Conservation (phyloP, 2,888 invertebrate genomes). For the Leptodirus hochenwartii region DNA sequence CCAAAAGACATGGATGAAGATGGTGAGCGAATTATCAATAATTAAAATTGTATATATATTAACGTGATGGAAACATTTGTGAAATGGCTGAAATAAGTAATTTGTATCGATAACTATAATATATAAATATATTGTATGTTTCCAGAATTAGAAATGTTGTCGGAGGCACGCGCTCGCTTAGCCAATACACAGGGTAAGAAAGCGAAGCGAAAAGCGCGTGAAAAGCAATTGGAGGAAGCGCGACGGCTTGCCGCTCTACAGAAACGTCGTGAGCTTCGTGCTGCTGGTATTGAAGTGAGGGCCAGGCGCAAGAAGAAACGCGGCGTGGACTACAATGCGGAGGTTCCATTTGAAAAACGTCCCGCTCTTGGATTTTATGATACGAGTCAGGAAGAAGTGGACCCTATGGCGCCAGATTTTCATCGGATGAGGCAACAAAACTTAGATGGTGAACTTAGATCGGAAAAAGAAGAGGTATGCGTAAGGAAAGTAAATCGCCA, state of each 20-base stretch:
- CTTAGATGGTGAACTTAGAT: slow-evolving; percentile 77
- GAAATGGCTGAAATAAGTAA: neutral
- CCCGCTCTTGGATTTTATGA: slow-evolving; percentile 91
- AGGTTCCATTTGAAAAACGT: slow-evolving; percentile 93
- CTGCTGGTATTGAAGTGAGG: slow-evolving; percentile 72
- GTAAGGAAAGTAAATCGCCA: neutral
- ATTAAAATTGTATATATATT: neutral
- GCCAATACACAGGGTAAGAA: slow-evolving; percentile 98
- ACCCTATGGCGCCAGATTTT: slow-evolving; percentile 81
- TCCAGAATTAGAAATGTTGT: slow-evolving; percentile 93
- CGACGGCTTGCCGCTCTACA: slow-evolving; percentile 89
- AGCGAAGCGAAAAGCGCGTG: slow-evolving; percentile 85
- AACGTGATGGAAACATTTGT: slow-evolving; percentile 1
- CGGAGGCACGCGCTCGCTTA: slow-evolving; percentile 92
- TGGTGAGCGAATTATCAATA: slow-evolving; percentile 32
- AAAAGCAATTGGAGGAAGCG: slow-evolving; percentile 97
- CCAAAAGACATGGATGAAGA: slow-evolving; percentile 99
- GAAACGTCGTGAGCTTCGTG: slow-evolving; percentile 91
- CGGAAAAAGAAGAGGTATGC: slow-evolving; percentile 73
- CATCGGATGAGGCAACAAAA: slow-evolving; percentile 79
- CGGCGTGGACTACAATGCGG: slow-evolving; percentile 91
- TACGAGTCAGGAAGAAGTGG: slow-evolving; percentile 73
- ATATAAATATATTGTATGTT: slow-evolving; percentile 8
- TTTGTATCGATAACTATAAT: slow-evolving; percentile 2
- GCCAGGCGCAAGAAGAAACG: slow-evolving; percentile 53